Evolutionary conservation across 2,797 vertebrate genomes (phyloP).

Genomic region (Tenualosa thibaudeaui): DNA sequence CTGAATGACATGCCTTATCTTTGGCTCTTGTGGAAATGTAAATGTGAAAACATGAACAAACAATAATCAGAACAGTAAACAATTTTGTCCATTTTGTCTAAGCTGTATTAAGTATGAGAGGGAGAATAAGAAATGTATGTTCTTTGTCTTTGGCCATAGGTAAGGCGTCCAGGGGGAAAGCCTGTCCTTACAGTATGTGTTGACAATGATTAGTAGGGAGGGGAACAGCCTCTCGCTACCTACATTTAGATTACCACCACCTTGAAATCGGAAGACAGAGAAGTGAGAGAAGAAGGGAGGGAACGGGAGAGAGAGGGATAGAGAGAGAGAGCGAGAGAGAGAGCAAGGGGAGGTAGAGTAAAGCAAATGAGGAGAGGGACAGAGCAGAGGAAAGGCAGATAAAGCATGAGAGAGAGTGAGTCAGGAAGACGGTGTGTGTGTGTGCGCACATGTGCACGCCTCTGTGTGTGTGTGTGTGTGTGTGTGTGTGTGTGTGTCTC

Average conservation of each 20-base stretch:
- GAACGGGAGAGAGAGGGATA: not conserved
- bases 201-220: not conserved
- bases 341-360: not conserved
- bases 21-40: not conserved
- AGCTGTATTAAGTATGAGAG: not conserved
- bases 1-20: not conserved
- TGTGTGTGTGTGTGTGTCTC: not conserved
- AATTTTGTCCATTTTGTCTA: not conserved
- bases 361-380: not conserved
- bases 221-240: not conserved
- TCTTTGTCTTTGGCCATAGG: not conserved
- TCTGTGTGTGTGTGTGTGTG: not conserved
- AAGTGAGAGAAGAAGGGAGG: not conserved
- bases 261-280: conserved; percentile 2
- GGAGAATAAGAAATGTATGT: not conserved
- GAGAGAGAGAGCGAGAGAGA: not conserved
- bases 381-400: not conserved
- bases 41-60: not conserved
- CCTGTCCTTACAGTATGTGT: not conserved
- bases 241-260: not conserved
- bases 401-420: not conserved
- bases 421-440: not conserved
- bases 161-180: not conserved
- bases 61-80: not conserved
- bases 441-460: not conserved